phyloP scores from a whole-genome alignment of 64 coral and sea anemone genomes.

The Montipora sp. region DNA sequence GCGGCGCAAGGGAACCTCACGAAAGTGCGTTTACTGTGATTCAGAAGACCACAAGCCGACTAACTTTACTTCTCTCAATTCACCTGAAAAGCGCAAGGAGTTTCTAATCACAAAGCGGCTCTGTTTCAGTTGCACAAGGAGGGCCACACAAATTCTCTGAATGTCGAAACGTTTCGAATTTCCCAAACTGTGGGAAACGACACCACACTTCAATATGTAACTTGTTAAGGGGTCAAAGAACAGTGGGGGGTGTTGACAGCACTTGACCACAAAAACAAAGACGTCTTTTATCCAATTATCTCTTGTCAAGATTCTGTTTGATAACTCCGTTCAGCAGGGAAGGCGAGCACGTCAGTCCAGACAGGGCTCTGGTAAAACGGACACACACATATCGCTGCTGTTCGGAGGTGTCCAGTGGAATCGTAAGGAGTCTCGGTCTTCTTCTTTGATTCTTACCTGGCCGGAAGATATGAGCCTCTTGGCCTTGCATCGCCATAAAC shows the following conservation, averaged over 20 bases:
- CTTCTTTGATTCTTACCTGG: neutral
- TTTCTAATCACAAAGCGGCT: constrained; percentile 41
- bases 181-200: constrained; percentile 14
- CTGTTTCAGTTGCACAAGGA: constrained; percentile 60
- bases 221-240: neutral
- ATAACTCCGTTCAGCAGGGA: too few species aligned
- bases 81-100: constrained; percentile 26
- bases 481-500: constrained; percentile 58
- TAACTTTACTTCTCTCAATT: neutral
- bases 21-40: too few species aligned
- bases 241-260: constrained; percentile 7
- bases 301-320: neutral
- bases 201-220: constrained; percentile 47
- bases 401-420: neutral
- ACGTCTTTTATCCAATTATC: constrained; percentile 60
- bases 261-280: constrained; percentile 18
- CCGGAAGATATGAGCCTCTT: constrained; percentile 64
- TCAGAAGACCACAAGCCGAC: too few species aligned
- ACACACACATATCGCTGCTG: too few species aligned
- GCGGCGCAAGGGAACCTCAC: neutral
- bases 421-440: too few species aligned
- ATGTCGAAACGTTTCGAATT: constrained; percentile 33
- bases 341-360: too few species aligned
- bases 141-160: constrained; percentile 27
- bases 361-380: too few species aligned